Evolutionary conservation across 2,113 vertebrate species (phyloP), one percentile per base, ranked within the genome.

Genomic region (Rhinichthys klamathensis): DNA sequence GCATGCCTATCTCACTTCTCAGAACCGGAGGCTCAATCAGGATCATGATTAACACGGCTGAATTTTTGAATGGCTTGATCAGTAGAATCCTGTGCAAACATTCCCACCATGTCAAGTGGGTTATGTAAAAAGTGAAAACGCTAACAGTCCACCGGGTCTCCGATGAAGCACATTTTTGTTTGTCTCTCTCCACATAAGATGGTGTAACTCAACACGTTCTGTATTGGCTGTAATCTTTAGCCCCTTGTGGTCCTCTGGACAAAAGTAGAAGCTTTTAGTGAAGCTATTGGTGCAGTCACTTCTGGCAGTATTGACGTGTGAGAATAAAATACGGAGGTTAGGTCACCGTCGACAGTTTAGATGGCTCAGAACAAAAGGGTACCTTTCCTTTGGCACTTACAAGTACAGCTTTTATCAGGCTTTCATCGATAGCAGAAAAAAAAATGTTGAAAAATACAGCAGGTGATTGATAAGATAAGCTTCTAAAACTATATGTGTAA

Each of bases 51-150:
- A 82, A 81, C 83, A 38, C 30, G 70, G 78, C 32, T 82, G 70
- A 82, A 38, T 73, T 87, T 86, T 75, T 75, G 30, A 87, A 76
- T 79, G 80, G 38, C 38, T 51, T 61, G 41, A 86, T 51, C 80
- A 35, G 77, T 67, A 82, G 85, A 49, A 80, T 13, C 46, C 54
- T 84, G 18, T 84, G 61, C 86, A 84, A 87, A 86, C 83, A 72
- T 73, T 41, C 23, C 72, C 41, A 63, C 27, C 51, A 30, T 61
- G 23, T 54, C 25, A 75, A 30, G 18, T 78, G 58, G 49, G 61
- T 75, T 72, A 32, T 73, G 60, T 82, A 11, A 83, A 65, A 80
- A 80, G 38, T 11, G 9, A 80, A 82, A 70, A 70, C 18, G 12
- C 25, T 44, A 81, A 25, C 60, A 54, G 41, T 49, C 44, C 80